phyloP scores from a whole-genome alignment of 2,113 vertebrate genomes.

The Mobula birostris region DNA sequence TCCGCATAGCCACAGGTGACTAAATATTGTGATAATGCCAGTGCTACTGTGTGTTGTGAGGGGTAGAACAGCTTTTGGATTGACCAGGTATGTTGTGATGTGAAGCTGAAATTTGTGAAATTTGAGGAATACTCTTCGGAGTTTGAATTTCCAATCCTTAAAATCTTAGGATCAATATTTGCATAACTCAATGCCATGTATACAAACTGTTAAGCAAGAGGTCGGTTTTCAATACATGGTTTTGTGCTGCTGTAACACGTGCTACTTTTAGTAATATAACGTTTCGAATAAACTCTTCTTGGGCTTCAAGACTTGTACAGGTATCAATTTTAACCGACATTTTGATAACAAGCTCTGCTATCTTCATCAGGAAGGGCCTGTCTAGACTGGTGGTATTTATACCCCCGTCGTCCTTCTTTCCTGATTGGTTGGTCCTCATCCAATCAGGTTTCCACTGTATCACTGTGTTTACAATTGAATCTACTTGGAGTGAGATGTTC shows the following conservation, averaged over 20 bases:
- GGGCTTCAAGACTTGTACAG: too few relatives aligned
- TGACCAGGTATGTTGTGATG: slow-evolving; percentile 7
- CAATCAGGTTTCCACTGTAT: too few relatives aligned
- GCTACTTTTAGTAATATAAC: background rate
- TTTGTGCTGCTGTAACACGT: background rate
- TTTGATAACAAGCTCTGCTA: too few relatives aligned
- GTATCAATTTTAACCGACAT: too few relatives aligned
- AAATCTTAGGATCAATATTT: background rate
- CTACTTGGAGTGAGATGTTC: too few relatives aligned
- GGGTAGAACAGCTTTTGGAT: background rate
- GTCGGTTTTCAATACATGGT: background rate
- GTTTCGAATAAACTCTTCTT: too few relatives aligned
- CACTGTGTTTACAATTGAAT: too few relatives aligned
- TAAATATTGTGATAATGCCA: background rate
- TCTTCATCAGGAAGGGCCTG: too few relatives aligned
- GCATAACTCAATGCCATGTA: background rate
- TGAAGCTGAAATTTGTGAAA: background rate
- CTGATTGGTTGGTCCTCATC: too few relatives aligned
- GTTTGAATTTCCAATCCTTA: too few relatives aligned
- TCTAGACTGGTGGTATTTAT: too few relatives aligned
- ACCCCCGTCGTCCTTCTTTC: too few relatives aligned
- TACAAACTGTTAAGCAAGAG: background rate
- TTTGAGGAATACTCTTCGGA: background rate
- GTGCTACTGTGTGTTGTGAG: background rate
- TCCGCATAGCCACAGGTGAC: background rate